Percentiles rank a stretch among this genome's conserved stretches.
These are phyloP conservation scores for Myotis myotis DNA, from an alignment of 2,797 vertebrate genomes.

Conservation along the genomic window DNA sequence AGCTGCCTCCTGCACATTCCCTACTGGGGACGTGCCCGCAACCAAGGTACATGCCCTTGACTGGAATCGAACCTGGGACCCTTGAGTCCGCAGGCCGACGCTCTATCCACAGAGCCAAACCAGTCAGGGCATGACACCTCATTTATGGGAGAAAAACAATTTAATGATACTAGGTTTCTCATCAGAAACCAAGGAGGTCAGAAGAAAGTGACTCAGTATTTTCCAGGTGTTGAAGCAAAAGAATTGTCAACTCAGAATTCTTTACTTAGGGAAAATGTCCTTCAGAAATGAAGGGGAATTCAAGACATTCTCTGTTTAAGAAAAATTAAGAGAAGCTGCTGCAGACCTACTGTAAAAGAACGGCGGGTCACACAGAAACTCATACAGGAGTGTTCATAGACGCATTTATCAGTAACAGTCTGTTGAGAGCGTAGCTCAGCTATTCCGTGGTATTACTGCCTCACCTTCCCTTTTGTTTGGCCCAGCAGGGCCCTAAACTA, in stretches of 20 bases:
- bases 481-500: background rate
- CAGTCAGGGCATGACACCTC: background rate
- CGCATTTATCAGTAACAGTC: background rate
- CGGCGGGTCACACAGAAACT: background rate
- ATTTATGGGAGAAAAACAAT: background rate
- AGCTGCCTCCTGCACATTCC: no score
- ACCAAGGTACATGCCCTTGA: no score
- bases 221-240: background rate
- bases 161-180: background rate
- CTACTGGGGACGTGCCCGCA: no score
- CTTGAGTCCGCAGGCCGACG: no score
- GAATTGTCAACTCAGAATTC: background rate
- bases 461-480: background rate
- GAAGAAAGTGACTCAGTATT: background rate
- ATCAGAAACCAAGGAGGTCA: background rate
- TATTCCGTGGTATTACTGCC: background rate
- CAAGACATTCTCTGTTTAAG: background rate
- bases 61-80: no score
- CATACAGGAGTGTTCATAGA: background rate
- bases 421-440: background rate
- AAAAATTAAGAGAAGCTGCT: background rate
- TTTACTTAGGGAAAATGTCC: background rate
- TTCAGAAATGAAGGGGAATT: background rate
- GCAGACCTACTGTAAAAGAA: background rate
- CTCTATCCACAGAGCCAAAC: no score